Conservation (phyloP, 2,797 vertebrate species). For the Sciurus vulgaris region DNA sequence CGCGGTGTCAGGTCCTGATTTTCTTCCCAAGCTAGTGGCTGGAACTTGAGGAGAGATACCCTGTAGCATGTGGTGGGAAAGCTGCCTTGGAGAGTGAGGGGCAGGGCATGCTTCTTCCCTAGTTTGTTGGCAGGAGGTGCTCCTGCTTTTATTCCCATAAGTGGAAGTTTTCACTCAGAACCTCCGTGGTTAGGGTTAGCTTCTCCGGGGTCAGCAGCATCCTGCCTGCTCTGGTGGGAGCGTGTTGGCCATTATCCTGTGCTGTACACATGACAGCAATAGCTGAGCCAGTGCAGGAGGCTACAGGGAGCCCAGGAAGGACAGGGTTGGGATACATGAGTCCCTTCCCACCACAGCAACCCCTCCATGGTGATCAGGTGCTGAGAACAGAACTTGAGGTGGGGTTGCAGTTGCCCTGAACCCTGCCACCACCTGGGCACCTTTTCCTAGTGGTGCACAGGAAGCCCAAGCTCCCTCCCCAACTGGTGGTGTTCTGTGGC, state of each 20-base stretch:
- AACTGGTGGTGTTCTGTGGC: neutral
- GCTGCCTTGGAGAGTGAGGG: neutral
- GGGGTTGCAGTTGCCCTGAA: neutral
- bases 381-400: neutral
- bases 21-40: fast-evolving
- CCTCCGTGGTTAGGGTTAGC: neutral
- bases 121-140: neutral
- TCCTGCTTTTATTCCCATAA: too few relatives aligned
- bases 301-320: neutral
- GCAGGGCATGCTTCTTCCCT: neutral
- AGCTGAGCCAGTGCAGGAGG: neutral
- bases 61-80: neutral
- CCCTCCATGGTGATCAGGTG: neutral
- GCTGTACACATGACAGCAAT: neutral
- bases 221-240: neutral
- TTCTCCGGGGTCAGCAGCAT: neutral
- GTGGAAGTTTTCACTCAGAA: neutral
- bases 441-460: neutral
- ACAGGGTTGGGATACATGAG: neutral
- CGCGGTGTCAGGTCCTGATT: neutral
- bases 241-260: neutral
- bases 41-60: neutral
- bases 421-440: neutral
- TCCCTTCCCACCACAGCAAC: too few relatives aligned
- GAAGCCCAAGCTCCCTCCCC: neutral